These are phyloP conservation scores for Platichthys flesus DNA, from an alignment of 2,113 vertebrate species.

Conservation along the genomic window DNA sequence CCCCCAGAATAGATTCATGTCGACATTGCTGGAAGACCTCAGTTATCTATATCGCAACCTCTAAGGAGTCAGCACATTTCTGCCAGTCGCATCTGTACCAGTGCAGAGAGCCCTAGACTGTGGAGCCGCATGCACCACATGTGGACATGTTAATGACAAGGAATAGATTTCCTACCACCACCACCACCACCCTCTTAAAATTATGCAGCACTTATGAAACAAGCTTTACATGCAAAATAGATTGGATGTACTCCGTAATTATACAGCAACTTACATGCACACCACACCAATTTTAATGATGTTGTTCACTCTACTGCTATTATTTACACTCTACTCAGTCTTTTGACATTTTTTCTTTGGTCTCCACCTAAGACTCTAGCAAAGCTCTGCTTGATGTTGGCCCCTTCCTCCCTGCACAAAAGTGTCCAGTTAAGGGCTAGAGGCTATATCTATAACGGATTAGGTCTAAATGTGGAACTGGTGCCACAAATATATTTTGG, in stretches of 20 bases:
- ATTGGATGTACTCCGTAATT: constrained; percentile 58
- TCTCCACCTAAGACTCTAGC: not conserved
- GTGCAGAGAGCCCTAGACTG: constrained; percentile 25
- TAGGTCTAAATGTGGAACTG: constrained; percentile 40
- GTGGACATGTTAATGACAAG: constrained; percentile 34
- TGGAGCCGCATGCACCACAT: constrained; percentile 45
- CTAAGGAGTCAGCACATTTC: constrained; percentile 67
- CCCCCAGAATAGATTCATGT: constrained; percentile 65
- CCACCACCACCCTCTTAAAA: not conserved
- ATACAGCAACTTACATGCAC: constrained; percentile 36
- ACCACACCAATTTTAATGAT: constrained; percentile 60
- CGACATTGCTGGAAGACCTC: constrained; percentile 54
- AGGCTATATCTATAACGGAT: constrained; percentile 24
- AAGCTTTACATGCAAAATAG: constrained; percentile 42
- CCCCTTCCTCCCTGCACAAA: not conserved
- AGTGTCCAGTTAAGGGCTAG: constrained; percentile 58
- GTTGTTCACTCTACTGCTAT: not conserved
- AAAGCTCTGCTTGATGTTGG: not conserved
- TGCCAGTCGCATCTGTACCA: constrained; percentile 50
- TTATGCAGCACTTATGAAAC: constrained; percentile 36
- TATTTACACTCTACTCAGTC: constrained; percentile 12
- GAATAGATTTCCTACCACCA: not conserved
- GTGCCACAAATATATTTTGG: constrained; percentile 60
- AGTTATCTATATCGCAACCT: constrained; percentile 65
- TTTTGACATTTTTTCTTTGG: not conserved